Base-by-base conservation (phyloP, 2,113 vertebrate species). In the Nanger granti region DNA sequence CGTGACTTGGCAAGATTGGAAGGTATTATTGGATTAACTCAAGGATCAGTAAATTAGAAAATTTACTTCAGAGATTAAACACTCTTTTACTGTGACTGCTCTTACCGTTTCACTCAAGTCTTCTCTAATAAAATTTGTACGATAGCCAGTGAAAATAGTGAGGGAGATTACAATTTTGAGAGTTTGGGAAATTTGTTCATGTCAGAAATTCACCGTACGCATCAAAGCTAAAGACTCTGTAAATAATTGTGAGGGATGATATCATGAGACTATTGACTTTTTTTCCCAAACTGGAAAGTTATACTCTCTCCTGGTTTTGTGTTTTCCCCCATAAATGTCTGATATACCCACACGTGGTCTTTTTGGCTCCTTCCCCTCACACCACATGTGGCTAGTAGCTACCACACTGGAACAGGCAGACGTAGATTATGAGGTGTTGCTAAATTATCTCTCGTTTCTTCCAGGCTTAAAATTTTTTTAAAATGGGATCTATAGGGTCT, bases 11-110 rank as follows among this genome's bases (percentile, higher is more conserved):
- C 87, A 94, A 92, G 91, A 96, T 49, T 79, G 79, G 52, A 96
- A 93, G 54, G 41, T 91, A 91, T 97, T 97, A 98, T 87, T 5
- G 69, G 83, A 95, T 98, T 97, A 98, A 87, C 84, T 87, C 93
- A 97, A 95, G 96, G 86, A 95, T 96, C 93, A 95, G 97, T 92
- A 94, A 95, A 26, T 94, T 93, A 3, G 87, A 94, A 97, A 97
- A 96, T 97, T 95, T 98, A 97, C 79, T 95, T 95, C 87, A 94
- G 95, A 96, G 97, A 97, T 97, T 95, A 97, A 94, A 94, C 82
- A 92, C 84, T 73, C 60, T 93, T 87, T 97, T 94, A 90, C 95
- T 95, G 83, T 94, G 96, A 94, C 55, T 95, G 76, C 60, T 93
- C 49, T 97, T 87, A 92, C 55, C 84, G 41, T 95, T 82, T 94